Base-by-base conservation (phyloP, 2,797 vertebrate species). In the Lutjanus campechanus region DNA sequence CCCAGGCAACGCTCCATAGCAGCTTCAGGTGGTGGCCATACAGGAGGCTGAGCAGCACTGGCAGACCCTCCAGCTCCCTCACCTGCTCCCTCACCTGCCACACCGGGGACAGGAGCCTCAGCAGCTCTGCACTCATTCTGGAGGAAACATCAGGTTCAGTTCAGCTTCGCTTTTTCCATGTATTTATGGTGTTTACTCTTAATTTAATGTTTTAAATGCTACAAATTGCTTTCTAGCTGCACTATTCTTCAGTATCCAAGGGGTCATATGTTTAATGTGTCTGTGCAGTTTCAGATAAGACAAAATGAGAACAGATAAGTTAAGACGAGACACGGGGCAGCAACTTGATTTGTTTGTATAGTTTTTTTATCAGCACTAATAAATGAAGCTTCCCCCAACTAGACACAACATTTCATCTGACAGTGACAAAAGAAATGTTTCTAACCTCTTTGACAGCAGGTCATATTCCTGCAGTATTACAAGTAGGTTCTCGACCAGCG, bases 391-490 rank as follows among this genome's bases (percentile, higher is more conserved):
- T 49, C 5, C 20, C 12, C 11, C 44, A 10, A n/a, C 20, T 12
- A 41, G 43, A 58, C 63, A 29, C 20, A 66, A 54, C 25, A 56
- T 55, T 25, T 51, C 6, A 49, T 74, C 56, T 56, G 8, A 47
- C 11, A n/a, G n/a, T 8, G 36, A 66, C 20, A 51, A 49, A 16
- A 64, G 5, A 25, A 58, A n/a, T 44, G 4, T 0, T 19, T 63
- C 91, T 81, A 83, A 97, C 97, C 96, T 97, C 94, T 97, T 97
- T 55, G 95, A 98, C 41, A 97, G 93, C 71, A 97, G 94, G 91
- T 98, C 93, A 20, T 98, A 96, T 86, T 98, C 97, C 81, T 96
- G 96, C 55, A 99, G 91, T 78, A 99, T 97, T 73, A 96, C 88
- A 65, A 98, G 94, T 54, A 99, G 94, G 43, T 93, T 96, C 90